phyloP scores from a whole-genome alignment of 1,140 invertebrate species.

The Bilobella aurantiaca region DNA sequence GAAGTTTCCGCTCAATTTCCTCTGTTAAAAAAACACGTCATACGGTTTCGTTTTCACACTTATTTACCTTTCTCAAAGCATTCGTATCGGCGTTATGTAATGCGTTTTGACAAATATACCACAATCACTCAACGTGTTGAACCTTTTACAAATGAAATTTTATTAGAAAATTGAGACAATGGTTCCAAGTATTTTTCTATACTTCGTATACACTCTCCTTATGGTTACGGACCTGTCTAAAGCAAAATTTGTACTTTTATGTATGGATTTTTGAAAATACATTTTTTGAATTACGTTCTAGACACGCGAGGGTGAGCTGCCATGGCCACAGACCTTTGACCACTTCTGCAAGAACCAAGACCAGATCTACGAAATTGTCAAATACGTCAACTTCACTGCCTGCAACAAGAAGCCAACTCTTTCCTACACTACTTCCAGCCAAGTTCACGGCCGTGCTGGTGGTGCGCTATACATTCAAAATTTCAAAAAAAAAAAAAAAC shows the following conservation, averaged over 20 bases:
- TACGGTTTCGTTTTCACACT: no score
- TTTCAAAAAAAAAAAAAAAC: no score
- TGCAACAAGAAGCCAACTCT: slow-evolving; percentile 33
- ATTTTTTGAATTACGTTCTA: neutral
- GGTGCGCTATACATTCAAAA: slow-evolving; percentile 5
- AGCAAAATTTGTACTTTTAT: neutral
- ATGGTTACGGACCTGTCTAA: no score
- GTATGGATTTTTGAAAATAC: neutral
- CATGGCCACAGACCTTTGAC: slow-evolving; percentile 31
- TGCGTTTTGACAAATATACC: no score
- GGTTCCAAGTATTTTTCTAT: neutral
- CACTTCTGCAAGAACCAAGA: slow-evolving; percentile 32
- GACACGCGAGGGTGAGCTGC: slow-evolving; percentile 17
- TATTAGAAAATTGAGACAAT: no score
- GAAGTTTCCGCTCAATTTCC: no score
- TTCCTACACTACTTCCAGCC: slow-evolving; percentile 22
- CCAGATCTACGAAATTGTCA: slow-evolving; percentile 36
- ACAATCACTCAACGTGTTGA: no score
- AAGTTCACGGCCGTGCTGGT: slow-evolving; percentile 26
- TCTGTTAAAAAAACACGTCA: no score
- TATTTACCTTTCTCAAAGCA: no score
- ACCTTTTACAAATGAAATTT: no score
- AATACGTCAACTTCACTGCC: slow-evolving; percentile 35
- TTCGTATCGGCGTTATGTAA: no score
- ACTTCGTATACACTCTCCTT: neutral